Evolutionary conservation across 2,888 invertebrate genomes (phyloP).

Genomic region (Ramazzottius varieornatus): DNA sequence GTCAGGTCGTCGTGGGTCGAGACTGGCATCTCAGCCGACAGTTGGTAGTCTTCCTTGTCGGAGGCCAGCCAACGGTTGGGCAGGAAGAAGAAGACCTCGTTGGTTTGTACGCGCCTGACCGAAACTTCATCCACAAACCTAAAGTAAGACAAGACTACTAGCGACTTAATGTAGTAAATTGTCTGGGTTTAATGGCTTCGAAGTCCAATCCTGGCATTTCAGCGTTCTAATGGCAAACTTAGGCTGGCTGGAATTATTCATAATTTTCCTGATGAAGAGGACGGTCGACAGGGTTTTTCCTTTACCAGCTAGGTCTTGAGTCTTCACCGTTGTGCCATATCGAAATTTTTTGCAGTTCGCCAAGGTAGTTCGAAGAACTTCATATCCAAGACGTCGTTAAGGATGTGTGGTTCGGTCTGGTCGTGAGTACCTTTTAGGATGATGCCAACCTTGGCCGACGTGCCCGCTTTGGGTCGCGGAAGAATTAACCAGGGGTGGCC

Average conservation of each 20-base stretch:
- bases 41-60: constrained; percentile 10
- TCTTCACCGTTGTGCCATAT: constrained; percentile 2
- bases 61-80: constrained; percentile 16
- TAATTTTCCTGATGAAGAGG: neutral
- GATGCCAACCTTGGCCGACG: neutral
- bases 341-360: neutral
- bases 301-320: neutral
- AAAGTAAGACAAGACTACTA: constrained; percentile 4
- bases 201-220: no score
- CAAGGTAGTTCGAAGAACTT: neutral
- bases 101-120: constrained; percentile 14
- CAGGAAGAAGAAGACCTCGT: constrained; percentile 14
- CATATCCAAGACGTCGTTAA: neutral
- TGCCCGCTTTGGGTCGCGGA: no score
- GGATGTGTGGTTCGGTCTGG: neutral
- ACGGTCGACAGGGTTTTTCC: neutral
- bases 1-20: neutral
- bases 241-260: neutral
- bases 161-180: no score
- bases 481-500: no score
- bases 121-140: constrained; percentile 16
- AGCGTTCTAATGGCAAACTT: no score
- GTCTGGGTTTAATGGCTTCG: no score
- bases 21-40: constrained; percentile 11
- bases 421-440: neutral